These are phyloP conservation scores for Sphaeridia pumilis DNA, from an alignment of 2,888 invertebrate genomes.

Conservation along the genomic window DNA sequence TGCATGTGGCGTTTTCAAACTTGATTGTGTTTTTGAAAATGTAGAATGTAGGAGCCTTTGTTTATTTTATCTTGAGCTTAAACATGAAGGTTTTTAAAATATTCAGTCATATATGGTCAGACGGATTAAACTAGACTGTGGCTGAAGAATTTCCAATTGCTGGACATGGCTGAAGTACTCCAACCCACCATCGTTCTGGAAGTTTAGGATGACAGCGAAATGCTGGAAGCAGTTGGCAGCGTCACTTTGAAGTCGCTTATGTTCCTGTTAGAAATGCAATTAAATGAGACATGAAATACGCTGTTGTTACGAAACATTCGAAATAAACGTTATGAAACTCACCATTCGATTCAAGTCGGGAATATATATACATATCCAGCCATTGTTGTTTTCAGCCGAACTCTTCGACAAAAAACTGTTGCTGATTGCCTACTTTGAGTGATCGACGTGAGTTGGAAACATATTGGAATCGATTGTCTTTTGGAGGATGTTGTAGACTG, in stretches of 20 bases:
- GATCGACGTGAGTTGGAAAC: constrained; percentile 44
- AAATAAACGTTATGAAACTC: no score
- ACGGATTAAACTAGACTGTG: no score
- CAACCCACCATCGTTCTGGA: no score
- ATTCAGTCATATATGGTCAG: no score
- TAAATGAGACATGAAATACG: background rate
- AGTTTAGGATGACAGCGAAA: constrained; percentile 52
- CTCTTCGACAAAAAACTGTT: no score
- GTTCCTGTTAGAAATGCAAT: constrained; percentile 45
- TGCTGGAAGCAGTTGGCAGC: constrained; percentile 70
- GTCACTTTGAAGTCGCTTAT: constrained; percentile 67
- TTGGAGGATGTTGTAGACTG: constrained; percentile 18
- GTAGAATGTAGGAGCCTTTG: background rate
- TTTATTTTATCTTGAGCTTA: no score
- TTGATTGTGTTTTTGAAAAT: background rate
- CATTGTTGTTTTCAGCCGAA: no score
- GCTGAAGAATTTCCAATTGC: no score
- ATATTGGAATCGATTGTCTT: constrained; percentile 37
- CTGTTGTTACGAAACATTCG: background rate
- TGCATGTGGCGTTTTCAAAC: background rate
- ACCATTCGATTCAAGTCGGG: constrained; percentile 89
- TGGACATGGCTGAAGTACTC: constrained; percentile 49
- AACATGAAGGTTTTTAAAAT: no score
- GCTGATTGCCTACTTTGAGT: constrained; percentile 42
- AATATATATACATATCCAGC: constrained; percentile 85